Conservation (phyloP, 2,888 invertebrate species). For the Ectropis crepuscularia region DNA sequence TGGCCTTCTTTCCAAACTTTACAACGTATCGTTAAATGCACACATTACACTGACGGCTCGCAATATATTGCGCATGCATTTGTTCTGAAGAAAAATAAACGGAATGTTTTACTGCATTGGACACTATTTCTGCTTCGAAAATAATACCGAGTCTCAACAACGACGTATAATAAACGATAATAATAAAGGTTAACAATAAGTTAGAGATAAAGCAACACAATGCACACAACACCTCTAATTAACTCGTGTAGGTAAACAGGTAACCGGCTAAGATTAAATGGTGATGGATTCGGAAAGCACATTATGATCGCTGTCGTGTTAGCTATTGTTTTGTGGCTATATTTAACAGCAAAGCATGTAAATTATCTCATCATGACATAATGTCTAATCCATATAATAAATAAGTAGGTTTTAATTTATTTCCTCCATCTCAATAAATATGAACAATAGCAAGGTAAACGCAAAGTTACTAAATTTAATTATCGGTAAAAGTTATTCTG, state of each 20-base stretch:
- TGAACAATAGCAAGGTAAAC: background rate
- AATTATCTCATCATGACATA: slow-evolving; percentile 8
- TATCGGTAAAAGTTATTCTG: background rate
- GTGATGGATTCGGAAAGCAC: slow-evolving; percentile 1
- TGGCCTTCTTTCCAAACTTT: slow-evolving; percentile 65
- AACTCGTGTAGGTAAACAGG: background rate
- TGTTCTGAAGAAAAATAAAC: slow-evolving; percentile 58
- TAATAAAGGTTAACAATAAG: background rate
- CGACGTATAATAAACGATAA: background rate
- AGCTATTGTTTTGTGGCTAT: background rate
- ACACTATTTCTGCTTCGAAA: slow-evolving; percentile 40
- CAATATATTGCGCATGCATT: slow-evolving; percentile 60
- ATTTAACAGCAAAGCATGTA: slow-evolving; percentile 2
- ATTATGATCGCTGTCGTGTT: slow-evolving; percentile 1
- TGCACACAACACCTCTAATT: background rate
- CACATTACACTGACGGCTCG: slow-evolving; percentile 60
- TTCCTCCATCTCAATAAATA: slow-evolving; percentile 2
- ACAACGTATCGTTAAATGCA: slow-evolving; percentile 59
- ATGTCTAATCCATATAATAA: background rate
- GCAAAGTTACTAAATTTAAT: background rate
- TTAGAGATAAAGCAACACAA: slow-evolving; percentile 1
- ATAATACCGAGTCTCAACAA: slow-evolving; percentile 16
- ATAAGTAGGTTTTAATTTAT: background rate
- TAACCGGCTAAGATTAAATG: background rate
- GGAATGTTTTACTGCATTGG: slow-evolving; percentile 43